These are phyloP conservation scores for Brachylomia viminalis DNA, from an alignment of 2,888 invertebrate species.

Conservation along the genomic window DNA sequence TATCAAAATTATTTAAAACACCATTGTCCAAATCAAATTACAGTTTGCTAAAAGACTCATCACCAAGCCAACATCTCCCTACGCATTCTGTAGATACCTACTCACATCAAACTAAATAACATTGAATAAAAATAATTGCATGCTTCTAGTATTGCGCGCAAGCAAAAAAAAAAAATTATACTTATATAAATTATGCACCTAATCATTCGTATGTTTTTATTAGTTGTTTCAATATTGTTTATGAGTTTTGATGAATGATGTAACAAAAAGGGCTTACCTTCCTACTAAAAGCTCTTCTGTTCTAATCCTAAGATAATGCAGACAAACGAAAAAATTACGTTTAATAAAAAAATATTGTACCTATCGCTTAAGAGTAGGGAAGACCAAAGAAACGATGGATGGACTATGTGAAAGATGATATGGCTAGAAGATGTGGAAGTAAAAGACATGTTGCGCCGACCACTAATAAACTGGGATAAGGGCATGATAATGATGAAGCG, in stretches of 20 bases:
- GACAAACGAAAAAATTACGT: not conserved
- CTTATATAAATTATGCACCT: not conserved
- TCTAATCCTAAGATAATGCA: not conserved
- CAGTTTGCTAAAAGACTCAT: not conserved
- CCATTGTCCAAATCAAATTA: not conserved
- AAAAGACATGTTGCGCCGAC: no score
- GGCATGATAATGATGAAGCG: no score
- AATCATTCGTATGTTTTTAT: not conserved
- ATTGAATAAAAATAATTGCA: not conserved
- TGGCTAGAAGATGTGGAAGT: no score
- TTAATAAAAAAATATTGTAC: not conserved
- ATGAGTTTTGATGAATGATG: not conserved
- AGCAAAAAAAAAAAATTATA: not conserved
- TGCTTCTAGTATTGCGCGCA: no score
- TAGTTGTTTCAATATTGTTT: not conserved
- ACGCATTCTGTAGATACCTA: not conserved
- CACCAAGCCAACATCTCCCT: not conserved
- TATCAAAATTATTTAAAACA: slow-evolving; percentile 10
- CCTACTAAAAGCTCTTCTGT: not conserved
- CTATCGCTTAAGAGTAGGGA: not conserved
- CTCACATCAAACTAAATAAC: not conserved
- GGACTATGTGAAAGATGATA: not conserved
- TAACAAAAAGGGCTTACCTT: not conserved
- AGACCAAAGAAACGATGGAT: not conserved
- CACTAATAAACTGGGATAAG: no score